phyloP scores from a whole-genome alignment of 2,888 invertebrate species.

The Pandemis corylana region DNA sequence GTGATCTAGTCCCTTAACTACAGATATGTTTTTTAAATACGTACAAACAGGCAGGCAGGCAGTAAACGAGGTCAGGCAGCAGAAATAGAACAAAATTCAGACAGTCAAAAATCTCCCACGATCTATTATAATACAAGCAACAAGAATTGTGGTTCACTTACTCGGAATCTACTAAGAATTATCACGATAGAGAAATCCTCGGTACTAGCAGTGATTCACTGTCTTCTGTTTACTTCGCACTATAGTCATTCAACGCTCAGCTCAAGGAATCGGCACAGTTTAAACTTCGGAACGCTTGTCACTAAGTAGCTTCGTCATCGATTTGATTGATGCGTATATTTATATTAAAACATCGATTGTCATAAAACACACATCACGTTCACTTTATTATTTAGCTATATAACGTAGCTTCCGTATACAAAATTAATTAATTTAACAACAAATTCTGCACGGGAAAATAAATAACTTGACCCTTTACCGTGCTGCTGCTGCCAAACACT shows the following conservation, averaged over 20 bases:
- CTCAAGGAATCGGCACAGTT: constrained; percentile 32
- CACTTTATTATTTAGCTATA: neutral
- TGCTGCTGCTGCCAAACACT: neutral
- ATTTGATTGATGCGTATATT: constrained; percentile 26
- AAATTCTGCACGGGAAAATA: neutral
- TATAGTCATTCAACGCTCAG: constrained; percentile 37
- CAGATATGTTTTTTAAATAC: neutral
- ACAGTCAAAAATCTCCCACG: constrained; percentile 17
- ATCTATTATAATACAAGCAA: constrained; percentile 1
- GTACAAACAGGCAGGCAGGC: too few species aligned
- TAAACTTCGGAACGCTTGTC: constrained; percentile 36
- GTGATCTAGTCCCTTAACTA: neutral
- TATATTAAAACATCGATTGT: neutral
- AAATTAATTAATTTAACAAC: neutral
- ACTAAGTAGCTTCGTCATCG: constrained; percentile 37
- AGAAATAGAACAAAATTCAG: constrained; percentile 30
- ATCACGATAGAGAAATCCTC: constrained; percentile 25
- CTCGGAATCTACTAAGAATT: constrained; percentile 22
- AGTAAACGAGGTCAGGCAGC: constrained; percentile 34
- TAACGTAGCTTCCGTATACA: neutral
- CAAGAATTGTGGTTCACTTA: constrained; percentile 24
- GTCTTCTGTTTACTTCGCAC: constrained; percentile 38
- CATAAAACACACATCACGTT: neutral
- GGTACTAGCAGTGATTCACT: constrained; percentile 38
- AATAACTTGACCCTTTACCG: neutral